phyloP scores from a whole-genome alignment of 2,113 vertebrate species.

The Ophiodon elongatus region DNA sequence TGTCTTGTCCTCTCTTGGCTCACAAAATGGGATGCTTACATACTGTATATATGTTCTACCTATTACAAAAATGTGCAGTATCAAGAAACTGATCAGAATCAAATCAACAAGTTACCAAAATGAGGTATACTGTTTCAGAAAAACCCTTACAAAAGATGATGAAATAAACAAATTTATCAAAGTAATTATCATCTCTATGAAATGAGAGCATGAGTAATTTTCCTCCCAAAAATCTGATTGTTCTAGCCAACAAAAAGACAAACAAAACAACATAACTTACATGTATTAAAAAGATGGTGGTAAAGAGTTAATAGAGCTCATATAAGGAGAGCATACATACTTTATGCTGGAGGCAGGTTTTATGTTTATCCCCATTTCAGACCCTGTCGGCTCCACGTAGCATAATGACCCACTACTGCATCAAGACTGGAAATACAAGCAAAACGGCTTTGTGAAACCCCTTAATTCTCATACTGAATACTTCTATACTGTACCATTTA shows the following conservation, averaged over 20 bases:
- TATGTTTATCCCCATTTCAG: constrained; percentile 14
- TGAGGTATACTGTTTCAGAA: constrained; percentile 73
- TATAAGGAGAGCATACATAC: constrained; percentile 57
- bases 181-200: constrained; percentile 57
- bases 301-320: constrained; percentile 38
- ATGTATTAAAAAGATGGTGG: constrained; percentile 27
- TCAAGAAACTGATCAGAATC: constrained; percentile 62
- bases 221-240: constrained; percentile 29
- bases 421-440: constrained; percentile 38
- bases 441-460: constrained; percentile 14
- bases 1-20: constrained; percentile 27
- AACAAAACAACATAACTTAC: not conserved
- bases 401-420: constrained; percentile 36
- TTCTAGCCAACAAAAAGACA: constrained; percentile 38
- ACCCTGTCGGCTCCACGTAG: constrained; percentile 11
- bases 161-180: constrained; percentile 46
- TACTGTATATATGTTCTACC: constrained; percentile 21
- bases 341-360: constrained; percentile 51
- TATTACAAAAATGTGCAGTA: constrained; percentile 59
- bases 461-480: not conserved
- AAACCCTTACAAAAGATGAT: constrained; percentile 48
- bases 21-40: constrained; percentile 40
- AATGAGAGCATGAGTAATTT: constrained; percentile 35
- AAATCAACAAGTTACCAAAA: constrained; percentile 68
- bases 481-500: not conserved